A percentile compares a stretch with the other conserved stretches of the same genome.
Conservation (phyloP, 2,888 invertebrate genomes). For the Heliconius cydno region DNA sequence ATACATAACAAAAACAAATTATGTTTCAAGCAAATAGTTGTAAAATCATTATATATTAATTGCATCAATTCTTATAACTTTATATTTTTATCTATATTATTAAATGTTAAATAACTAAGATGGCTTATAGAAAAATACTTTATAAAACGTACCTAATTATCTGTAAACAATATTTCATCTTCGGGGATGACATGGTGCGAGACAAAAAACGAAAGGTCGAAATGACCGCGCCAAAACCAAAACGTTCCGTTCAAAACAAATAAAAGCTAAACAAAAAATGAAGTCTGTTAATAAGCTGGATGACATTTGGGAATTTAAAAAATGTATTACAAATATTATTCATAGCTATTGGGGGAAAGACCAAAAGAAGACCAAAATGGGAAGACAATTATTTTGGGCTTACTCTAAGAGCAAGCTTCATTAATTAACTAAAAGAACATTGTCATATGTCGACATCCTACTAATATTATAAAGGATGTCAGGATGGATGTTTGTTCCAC, state of each 20-base stretch:
- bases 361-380: slow-evolving; percentile 73
- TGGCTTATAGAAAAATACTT: slow-evolving; percentile 68
- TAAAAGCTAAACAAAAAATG: slow-evolving; percentile 80
- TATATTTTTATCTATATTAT: neutral
- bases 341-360: slow-evolving; percentile 76
- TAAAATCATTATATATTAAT: neutral
- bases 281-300: slow-evolving; percentile 82
- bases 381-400: slow-evolving; percentile 69
- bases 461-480: no score
- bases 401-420: slow-evolving; percentile 63
- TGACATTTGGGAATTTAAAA: slow-evolving; percentile 83
- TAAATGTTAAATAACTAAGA: slow-evolving; percentile 44
- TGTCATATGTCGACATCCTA: slow-evolving; percentile 51
- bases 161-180: slow-evolving; percentile 81
- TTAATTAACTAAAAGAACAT: slow-evolving; percentile 58
- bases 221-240: slow-evolving; percentile 82
- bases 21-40: neutral
- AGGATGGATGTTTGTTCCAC: no score
- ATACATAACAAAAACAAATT: neutral
- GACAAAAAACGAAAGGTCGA: slow-evolving; percentile 79
- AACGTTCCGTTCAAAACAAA: slow-evolving; percentile 77
- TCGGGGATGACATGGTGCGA: slow-evolving; percentile 74
- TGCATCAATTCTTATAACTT: neutral
- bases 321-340: slow-evolving; percentile 80
- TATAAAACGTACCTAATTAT: slow-evolving; percentile 78